These are phyloP conservation scores for Osedax fenrisi DNA, from an alignment of 2,888 invertebrate genomes.

Conservation along the genomic window DNA sequence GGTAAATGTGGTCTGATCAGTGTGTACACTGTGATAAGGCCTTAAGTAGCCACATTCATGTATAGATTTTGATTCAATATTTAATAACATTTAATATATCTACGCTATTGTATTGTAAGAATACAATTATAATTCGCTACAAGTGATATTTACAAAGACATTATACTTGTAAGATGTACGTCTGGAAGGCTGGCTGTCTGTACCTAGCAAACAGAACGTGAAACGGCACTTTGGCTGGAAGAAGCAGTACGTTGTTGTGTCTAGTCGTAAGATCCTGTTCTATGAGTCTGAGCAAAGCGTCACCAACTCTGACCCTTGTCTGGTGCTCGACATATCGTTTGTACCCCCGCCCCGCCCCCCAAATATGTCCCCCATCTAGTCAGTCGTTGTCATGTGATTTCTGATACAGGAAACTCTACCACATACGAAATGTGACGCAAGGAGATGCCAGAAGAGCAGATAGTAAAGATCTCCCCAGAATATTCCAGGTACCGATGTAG, in stretches of 20 bases:
- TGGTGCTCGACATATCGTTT: conserved; percentile 86
- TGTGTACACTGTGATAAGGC: no score
- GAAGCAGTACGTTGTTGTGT: conserved; percentile 89
- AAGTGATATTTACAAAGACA: no score
- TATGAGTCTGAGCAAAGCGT: conserved; percentile 82
- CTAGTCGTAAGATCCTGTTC: conserved; percentile 89
- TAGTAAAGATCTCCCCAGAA: conserved; percentile 95
- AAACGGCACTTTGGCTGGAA: conserved; percentile 90
- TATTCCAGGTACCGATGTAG: conserved; percentile 86
- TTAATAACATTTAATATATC: no score
- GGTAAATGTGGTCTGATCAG: no score
- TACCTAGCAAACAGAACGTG: conserved; percentile 88
- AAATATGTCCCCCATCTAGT: not conserved
- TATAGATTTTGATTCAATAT: no score
- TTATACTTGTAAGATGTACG: conserved; percentile 46
- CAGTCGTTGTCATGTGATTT: conserved; percentile 29
- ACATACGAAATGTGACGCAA: conserved; percentile 92
- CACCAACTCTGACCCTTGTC: conserved; percentile 80
- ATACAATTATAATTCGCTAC: no score
- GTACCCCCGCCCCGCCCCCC: conserved; percentile 39
- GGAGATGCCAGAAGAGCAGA: conserved; percentile 97
- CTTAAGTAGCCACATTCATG: no score
- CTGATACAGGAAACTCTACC: conserved; percentile 78
- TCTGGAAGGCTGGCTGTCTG: conserved; percentile 87
- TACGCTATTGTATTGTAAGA: no score